Conservation (phyloP, 2,113 vertebrate species). For the Labeo rohita region DNA sequence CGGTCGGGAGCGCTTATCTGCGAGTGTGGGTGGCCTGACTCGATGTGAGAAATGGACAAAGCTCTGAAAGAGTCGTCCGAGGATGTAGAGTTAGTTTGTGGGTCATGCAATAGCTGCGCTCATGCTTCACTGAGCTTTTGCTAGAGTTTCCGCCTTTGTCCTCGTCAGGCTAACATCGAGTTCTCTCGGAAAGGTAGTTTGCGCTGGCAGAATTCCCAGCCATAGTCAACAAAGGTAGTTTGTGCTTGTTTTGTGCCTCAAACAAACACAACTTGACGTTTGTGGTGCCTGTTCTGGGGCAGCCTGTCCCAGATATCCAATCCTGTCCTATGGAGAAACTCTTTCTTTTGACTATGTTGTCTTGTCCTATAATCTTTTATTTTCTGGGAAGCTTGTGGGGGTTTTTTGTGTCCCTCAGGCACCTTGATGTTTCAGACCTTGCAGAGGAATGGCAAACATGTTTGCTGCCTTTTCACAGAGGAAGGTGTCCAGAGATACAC, state of each 20-base stretch:
- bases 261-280: slow-evolving; percentile 28
- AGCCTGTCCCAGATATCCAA: slow-evolving; percentile 20
- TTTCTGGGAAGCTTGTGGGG: background rate
- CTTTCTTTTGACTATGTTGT: background rate
- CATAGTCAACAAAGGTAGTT: background rate
- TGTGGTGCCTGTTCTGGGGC: slow-evolving; percentile 6
- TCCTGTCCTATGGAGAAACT: slow-evolving; percentile 14
- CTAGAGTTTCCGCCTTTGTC: background rate
- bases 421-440: background rate
- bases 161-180: background rate
- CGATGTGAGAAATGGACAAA: background rate
- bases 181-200: slow-evolving; percentile 4
- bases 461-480: background rate
- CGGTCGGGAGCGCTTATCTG: background rate
- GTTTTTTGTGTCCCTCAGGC: background rate
- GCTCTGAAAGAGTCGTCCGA: slow-evolving; percentile 5
- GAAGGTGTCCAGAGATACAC: background rate
- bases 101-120: background rate
- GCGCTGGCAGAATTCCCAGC: slow-evolving; percentile 24
- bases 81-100: slow-evolving; percentile 26
- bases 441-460: background rate
- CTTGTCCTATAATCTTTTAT: slow-evolving; percentile 12
- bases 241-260: slow-evolving; percentile 20
- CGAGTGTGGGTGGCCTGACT: background rate
- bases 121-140: background rate